Evolutionary conservation across 2,888 invertebrate species (phyloP).

Genomic region (Branchipolynoe longqiensis): DNA sequence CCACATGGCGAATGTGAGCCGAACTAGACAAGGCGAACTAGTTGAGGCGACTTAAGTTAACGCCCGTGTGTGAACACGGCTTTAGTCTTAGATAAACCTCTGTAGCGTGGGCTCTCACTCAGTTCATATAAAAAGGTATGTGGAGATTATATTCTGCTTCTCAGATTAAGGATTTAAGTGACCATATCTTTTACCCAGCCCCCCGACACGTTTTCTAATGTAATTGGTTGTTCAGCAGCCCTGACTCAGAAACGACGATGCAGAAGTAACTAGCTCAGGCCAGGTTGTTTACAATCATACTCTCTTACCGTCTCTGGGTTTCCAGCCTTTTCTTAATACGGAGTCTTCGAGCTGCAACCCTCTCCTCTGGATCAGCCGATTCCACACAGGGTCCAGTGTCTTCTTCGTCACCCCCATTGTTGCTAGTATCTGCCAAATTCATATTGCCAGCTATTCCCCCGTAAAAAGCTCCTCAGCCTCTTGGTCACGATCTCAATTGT

Average conservation of each 20-base stretch:
- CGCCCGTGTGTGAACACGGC: too few relatives aligned
- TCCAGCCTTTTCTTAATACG: conserved; percentile 85
- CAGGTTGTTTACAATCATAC: conserved; percentile 38
- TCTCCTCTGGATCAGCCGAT: conserved; percentile 86
- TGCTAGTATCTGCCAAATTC: background rate
- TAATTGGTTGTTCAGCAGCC: too few relatives aligned
- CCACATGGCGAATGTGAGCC: too few relatives aligned
- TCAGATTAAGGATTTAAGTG: too few relatives aligned
- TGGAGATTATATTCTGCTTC: too few relatives aligned
- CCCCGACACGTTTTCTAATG: too few relatives aligned
- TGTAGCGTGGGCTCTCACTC: too few relatives aligned
- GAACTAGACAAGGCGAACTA: too few relatives aligned
- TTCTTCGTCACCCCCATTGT: conserved; percentile 78
- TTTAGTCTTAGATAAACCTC: too few relatives aligned
- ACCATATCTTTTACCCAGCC: too few relatives aligned
- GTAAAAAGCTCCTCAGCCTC: background rate
- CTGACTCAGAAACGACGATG: background rate
- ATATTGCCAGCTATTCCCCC: background rate
- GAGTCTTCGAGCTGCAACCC: conserved; percentile 87
- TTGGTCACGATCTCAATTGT: conserved; percentile 2
- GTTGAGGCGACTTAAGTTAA: too few relatives aligned
- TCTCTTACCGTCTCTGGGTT: conserved; percentile 70
- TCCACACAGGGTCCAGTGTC: conserved; percentile 81
- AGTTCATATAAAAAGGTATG: too few relatives aligned
- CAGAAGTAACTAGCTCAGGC: background rate